phyloP scores from a whole-genome alignment of 1,140 invertebrate species.

The Drosophila bocqueti region DNA sequence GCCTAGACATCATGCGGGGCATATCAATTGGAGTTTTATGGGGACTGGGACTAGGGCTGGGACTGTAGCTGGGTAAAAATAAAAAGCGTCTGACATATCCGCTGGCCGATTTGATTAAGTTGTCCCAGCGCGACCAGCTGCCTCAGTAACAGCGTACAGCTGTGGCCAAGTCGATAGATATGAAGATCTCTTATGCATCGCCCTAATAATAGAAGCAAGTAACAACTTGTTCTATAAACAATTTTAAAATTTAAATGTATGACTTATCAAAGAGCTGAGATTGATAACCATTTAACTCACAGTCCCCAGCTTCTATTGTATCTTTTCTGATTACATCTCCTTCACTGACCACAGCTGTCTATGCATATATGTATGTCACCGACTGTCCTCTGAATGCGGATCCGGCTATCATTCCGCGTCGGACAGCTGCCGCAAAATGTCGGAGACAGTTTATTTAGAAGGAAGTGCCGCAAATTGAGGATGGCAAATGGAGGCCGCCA shows the following conservation, averaged over 20 bases:
- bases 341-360: slow-evolving; percentile 21
- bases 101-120: slow-evolving; percentile 75
- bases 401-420: slow-evolving; percentile 4
- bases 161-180: neutral
- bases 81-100: slow-evolving; percentile 66
- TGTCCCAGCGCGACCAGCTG: slow-evolving; percentile 53
- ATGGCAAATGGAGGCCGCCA: slow-evolving; percentile 53
- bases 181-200: neutral
- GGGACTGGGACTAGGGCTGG: neutral
- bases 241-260: neutral
- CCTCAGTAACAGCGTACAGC: slow-evolving; percentile 21
- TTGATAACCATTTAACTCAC: neutral
- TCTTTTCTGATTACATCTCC: neutral
- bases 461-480: slow-evolving; percentile 36
- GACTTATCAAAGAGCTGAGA: neutral
- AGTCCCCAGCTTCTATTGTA: neutral
- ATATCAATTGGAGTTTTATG: slow-evolving; percentile 72
- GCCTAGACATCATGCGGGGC: slow-evolving; percentile 70
- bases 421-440: slow-evolving; percentile 26
- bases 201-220: neutral
- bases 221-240: neutral
- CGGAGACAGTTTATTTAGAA: slow-evolving; percentile 5
- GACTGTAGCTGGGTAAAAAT: slow-evolving; percentile 45
- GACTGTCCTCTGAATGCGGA: neutral
- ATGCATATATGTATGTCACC: slow-evolving; percentile 2